Base-by-base conservation (phyloP, 2,888 invertebrate species). In the Poecilobothrus nobilitatus region DNA sequence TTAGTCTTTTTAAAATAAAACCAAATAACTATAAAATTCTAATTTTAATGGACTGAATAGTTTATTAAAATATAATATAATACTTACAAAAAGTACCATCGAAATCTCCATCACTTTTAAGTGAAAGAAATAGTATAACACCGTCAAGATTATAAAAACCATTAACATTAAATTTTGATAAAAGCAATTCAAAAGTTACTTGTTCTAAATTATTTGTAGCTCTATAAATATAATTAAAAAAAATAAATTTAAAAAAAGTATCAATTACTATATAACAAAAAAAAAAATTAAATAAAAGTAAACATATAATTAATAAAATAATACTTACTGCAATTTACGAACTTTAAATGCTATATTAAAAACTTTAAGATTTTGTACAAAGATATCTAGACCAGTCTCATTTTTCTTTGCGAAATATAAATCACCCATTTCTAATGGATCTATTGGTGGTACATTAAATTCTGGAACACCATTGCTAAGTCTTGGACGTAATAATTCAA, bases 21-120 rank as follows among this genome's bases (percentile, higher is more conserved):
- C n/a, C n/a, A n/a, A n/a, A n/a, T n/a, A n/a, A n/a, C n/a, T n/a
- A n/a, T n/a, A n/a, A n/a, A n/a, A n/a, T n/a, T n/a, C n/a, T n/a
- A n/a, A n/a, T n/a, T n/a, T n/a, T n/a, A n/a, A n/a, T n/a, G n/a
- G n/a, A n/a, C n/a, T n/a, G n/a, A n/a, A n/a, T n/a, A n/a, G n/a
- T n/a, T n/a, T n/a, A n/a, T n/a, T n/a, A 27, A 27, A 27, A 4
- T 27, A 27, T 27, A 27, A 27, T 4, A 4, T 27, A 22, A 15
- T 73, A 84, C 86, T 86, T 82, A 88, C 89, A 87, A 76, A 90
- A 91, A 79, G 88, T 91, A 68, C 89, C 89, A 8, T 83, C 81
- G 72, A 89, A 89, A 15, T 83, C 81, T 12, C 92, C 91, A 2
- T 84, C 84, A 67, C 91, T 92, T n/a, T 84, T 84, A 63, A 92